phyloP scores from a whole-genome alignment of 1,140 invertebrate genomes.

The Ceratoteleas bidentatus region DNA sequence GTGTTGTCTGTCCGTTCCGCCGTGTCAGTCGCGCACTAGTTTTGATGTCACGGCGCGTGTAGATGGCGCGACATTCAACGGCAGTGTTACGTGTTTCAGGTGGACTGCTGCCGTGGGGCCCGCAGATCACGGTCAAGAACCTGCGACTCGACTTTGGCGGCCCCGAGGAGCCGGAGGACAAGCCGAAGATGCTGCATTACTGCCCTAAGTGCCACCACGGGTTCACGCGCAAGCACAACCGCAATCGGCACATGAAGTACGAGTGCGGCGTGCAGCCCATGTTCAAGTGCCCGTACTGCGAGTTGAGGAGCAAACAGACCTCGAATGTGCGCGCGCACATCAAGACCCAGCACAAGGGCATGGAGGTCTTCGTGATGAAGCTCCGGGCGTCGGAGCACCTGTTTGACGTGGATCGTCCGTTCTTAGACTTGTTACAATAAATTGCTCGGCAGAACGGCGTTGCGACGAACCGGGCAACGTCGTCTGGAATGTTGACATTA shows the following conservation, averaged over 20 bases:
- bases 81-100: slow-evolving; percentile 48
- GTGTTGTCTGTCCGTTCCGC: slow-evolving; percentile 23
- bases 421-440: no score
- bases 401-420: no score
- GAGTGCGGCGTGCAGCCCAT: slow-evolving; percentile 82
- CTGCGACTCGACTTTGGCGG: no score
- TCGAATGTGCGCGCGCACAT: slow-evolving; percentile 58
- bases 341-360: slow-evolving; percentile 58
- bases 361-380: no score
- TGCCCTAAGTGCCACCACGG: slow-evolving; percentile 60
- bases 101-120: background rate
- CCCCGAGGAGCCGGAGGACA: no score
- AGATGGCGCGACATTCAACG: slow-evolving; percentile 8
- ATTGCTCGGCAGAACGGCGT: no score
- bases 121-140: background rate
- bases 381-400: no score
- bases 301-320: slow-evolving; percentile 71
- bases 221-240: slow-evolving; percentile 59
- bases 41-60: background rate
- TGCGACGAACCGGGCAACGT: no score
- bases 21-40: slow-evolving; percentile 30
- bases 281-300: slow-evolving; percentile 81
- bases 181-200: no score
- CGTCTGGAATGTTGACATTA: no score
- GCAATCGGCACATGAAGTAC: slow-evolving; percentile 70